A percentile compares a stretch with the other conserved stretches of the same genome.
These are phyloP conservation scores for Hydrotaea cyrtoneurina DNA, from an alignment of 2,888 invertebrate genomes.

Conservation along the genomic window DNA sequence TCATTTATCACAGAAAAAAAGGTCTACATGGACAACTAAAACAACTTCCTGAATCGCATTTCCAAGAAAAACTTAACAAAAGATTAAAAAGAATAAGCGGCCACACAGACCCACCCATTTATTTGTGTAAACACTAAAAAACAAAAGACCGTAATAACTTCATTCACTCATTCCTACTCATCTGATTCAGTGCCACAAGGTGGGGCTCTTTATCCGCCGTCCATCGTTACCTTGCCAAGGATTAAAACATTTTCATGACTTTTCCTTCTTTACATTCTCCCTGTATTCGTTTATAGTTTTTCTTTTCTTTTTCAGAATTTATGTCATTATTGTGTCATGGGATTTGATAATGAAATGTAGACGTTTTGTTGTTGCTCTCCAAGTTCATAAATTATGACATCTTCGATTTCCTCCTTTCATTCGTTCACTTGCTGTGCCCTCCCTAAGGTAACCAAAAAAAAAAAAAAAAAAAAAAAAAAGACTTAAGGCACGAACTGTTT, in stretches of 20 bases:
- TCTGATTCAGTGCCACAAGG: not conserved
- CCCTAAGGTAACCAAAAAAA: not conserved
- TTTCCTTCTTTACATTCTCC: not conserved
- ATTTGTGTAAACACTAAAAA: no score
- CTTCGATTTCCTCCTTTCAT: conserved; percentile 1
- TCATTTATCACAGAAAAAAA: not conserved
- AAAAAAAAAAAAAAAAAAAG: not conserved
- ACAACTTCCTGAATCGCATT: conserved; percentile 19
- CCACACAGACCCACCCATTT: conserved; percentile 18
- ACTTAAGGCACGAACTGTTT: conserved; percentile 6
- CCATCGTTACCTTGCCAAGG: conserved; percentile 1
- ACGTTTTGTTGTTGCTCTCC: not conserved
- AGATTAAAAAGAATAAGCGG: not conserved
- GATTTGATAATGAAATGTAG: not conserved
- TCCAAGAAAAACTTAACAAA: conserved; percentile 22
- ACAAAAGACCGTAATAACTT: conserved; percentile 8
- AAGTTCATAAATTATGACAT: conserved; percentile 63
- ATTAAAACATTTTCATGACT: not conserved
- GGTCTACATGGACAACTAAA: not conserved
- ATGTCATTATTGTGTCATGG: conserved; percentile 28
- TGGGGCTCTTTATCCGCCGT: not conserved
- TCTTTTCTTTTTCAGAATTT: conserved; percentile 8
- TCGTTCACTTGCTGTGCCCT: not conserved
- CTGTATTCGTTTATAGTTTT: not conserved
- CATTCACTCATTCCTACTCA: not conserved